Percentiles rank a stretch among this genome's conserved stretches.
Conservation (phyloP, 1,140 invertebrate genomes). For the Dreissena rostriformis region DNA sequence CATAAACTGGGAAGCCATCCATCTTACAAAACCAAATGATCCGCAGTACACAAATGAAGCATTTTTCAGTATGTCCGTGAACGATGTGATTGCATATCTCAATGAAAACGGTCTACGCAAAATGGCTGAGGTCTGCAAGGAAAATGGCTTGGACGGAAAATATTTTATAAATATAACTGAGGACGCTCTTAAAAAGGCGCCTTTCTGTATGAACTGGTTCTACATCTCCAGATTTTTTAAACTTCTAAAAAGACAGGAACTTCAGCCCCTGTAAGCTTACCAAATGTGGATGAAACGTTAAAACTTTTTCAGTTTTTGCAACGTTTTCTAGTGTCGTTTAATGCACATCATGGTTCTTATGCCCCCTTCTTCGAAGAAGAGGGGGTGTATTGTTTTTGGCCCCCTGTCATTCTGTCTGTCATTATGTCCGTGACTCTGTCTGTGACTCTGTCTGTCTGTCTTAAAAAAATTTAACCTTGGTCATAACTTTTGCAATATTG, state of each 20-base stretch:
- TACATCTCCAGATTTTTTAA: slow-evolving; percentile 33
- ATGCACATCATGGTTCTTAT: too few relatives aligned
- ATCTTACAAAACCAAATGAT: not conserved
- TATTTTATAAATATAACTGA: slow-evolving; percentile 23
- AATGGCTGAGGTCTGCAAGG: slow-evolving; percentile 19
- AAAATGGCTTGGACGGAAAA: slow-evolving; percentile 20
- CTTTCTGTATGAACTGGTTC: slow-evolving; percentile 39
- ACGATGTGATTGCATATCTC: slow-evolving; percentile 25
- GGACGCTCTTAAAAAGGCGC: slow-evolving; percentile 18
- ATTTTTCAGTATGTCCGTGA: slow-evolving; percentile 2
- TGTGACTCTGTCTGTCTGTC: too few relatives aligned
- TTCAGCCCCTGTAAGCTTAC: not conserved
- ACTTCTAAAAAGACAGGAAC: slow-evolving; percentile 4
- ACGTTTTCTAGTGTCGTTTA: not conserved
- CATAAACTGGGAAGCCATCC: not conserved
- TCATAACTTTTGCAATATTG: too few relatives aligned
- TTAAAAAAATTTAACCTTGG: too few relatives aligned
- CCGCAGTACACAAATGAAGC: not conserved
- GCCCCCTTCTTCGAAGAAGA: too few relatives aligned
- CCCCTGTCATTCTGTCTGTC: too few relatives aligned
- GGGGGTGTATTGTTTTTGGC: too few relatives aligned
- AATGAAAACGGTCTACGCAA: slow-evolving; percentile 20
- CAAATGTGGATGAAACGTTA: not conserved
- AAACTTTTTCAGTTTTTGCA: not conserved
- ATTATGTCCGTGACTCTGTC: too few relatives aligned